A percentile compares a stretch with the other conserved stretches of the same genome.
These are phyloP conservation scores for Calcarius lapponicus DNA, from an alignment of 2,797 vertebrate genomes.

Conservation along the genomic window DNA sequence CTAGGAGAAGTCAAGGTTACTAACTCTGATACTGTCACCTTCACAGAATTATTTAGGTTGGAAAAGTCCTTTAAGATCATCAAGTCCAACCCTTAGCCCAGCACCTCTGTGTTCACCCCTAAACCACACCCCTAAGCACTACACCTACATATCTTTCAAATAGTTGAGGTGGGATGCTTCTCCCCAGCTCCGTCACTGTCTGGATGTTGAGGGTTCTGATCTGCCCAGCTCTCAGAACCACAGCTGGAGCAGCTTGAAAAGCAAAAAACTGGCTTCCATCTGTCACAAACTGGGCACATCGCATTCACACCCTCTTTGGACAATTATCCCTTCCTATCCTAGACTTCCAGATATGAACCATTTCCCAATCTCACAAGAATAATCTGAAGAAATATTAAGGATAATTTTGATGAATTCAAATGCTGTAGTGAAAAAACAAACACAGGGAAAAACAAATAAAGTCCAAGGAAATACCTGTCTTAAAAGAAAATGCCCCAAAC, in stretches of 20 bases:
- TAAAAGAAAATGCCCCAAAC: neutral
- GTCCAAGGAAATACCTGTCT: neutral
- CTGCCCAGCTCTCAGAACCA: neutral
- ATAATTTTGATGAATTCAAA: neutral
- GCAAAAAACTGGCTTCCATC: neutral
- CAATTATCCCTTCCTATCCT: neutral
- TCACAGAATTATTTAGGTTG: neutral
- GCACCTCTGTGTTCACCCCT: neutral
- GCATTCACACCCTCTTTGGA: neutral
- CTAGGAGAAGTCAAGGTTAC: neutral
- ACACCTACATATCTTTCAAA: neutral
- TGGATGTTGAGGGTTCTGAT: neutral
- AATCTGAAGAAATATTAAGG: neutral
- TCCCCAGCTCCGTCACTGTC: neutral
- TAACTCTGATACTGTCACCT: neutral
- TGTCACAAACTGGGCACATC: neutral
- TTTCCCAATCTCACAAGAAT: neutral
- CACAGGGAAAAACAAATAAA: rapidly evolving
- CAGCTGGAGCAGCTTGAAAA: neutral
- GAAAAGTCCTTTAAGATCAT: neutral
- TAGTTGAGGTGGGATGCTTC: neutral
- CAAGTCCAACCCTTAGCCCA: neutral
- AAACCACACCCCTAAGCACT: neutral
- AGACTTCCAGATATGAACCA: neutral
- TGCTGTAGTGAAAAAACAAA: neutral